Evolutionary conservation across 2,888 invertebrate genomes (phyloP).

Genomic region (Chelonus formosanus): DNA sequence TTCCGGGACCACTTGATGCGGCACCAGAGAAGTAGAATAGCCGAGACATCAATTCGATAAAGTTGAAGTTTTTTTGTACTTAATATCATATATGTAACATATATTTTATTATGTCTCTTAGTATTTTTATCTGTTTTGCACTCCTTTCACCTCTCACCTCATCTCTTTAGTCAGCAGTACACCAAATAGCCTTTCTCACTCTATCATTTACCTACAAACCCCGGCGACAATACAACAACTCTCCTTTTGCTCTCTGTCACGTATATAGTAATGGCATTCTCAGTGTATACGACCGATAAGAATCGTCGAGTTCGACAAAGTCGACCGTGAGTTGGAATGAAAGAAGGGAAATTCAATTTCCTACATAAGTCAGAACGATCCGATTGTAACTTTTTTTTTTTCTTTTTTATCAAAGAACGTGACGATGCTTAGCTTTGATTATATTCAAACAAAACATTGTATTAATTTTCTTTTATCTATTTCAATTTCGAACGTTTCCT

Average conservation of each 20-base stretch:
- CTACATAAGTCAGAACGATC: not conserved
- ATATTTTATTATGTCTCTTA: constrained; percentile 16
- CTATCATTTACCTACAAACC: not conserved
- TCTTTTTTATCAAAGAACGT: not conserved
- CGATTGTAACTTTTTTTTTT: constrained; percentile 10
- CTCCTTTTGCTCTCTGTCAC: constrained; percentile 25
- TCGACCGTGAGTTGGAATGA: not conserved
- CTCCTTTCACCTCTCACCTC: constrained; percentile 32
- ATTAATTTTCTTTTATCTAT: constrained; percentile 42
- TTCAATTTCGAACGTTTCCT: too few relatives aligned
- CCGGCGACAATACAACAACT: too few relatives aligned
- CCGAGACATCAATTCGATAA: constrained; percentile 12
- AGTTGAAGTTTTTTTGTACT: too few relatives aligned
- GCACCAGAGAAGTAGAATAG: constrained; percentile 22
- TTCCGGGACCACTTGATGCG: constrained; percentile 16
- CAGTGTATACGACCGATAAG: not conserved
- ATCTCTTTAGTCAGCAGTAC: too few relatives aligned
- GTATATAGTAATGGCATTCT: not conserved
- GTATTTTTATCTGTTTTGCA: constrained; percentile 36
- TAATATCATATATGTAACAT: not conserved
- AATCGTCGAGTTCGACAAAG: not conserved
- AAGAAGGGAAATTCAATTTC: constrained; percentile 4
- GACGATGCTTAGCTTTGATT: constrained; percentile 10
- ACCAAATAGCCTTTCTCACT: constrained; percentile 13
- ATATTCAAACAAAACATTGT: constrained; percentile 1